Conservation (phyloP, 2,113 vertebrate species). For the Nesogale talazaci region DNA sequence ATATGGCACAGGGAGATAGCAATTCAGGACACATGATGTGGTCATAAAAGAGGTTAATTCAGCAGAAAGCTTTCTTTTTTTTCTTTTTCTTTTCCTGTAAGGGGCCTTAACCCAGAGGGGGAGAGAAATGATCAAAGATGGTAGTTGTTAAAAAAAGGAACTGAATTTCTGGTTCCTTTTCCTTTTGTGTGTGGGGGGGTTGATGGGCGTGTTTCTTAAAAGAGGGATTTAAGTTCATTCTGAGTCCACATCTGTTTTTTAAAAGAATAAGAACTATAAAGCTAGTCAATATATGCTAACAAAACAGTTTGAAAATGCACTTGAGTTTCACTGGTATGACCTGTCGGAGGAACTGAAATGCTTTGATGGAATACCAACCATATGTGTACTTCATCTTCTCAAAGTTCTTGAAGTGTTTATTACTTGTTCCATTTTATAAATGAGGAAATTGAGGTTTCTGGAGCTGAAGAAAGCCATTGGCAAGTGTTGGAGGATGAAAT, state of each 20-base stretch:
- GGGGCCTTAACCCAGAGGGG: not conserved
- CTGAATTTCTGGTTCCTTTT: not conserved
- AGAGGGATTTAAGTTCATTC: constrained; percentile 43
- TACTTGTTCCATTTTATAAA: not conserved
- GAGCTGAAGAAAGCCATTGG: not conserved
- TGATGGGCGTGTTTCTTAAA: not conserved
- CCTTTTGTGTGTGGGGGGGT: not conserved
- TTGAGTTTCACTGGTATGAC: not conserved
- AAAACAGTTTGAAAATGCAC: not conserved
- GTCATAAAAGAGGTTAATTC: constrained; percentile 58
- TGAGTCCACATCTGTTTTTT: not conserved
- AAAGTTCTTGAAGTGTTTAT: not conserved
- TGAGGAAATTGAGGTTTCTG: not conserved
- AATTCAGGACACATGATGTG: not conserved
- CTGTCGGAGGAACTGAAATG: not conserved
- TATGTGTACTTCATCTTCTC: not conserved
- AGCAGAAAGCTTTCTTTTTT: not conserved
- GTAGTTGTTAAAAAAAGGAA: not conserved
- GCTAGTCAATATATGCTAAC: not conserved
- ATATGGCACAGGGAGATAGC: constrained; percentile 55
- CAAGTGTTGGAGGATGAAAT: not conserved
- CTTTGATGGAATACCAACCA: not conserved
- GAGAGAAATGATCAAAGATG: not conserved
- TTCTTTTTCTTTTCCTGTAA: not conserved
- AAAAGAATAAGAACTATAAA: constrained; percentile 2